Conservation (phyloP, 2,888 invertebrate genomes). For the Diogma glabrata region DNA sequence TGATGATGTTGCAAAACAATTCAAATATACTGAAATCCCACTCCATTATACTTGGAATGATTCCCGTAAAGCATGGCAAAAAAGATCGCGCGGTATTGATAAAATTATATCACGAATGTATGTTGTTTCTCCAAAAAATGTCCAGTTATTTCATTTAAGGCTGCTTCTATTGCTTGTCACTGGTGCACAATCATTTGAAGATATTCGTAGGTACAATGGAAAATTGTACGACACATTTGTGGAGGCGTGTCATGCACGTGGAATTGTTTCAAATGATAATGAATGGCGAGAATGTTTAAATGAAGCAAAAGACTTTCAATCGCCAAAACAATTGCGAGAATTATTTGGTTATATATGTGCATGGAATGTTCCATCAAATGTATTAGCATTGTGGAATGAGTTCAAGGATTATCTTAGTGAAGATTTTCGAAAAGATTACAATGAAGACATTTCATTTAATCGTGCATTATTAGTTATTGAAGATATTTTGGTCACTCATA, state of each 20-base stretch:
- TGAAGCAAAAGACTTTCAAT: constrained; percentile 8
- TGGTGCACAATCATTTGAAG: too few species aligned
- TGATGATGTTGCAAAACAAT: too few species aligned
- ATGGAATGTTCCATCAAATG: background rate
- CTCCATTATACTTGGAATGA: too few species aligned
- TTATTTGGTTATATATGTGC: constrained; percentile 10
- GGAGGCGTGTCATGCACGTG: background rate
- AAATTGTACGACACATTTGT: too few species aligned
- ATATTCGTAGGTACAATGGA: too few species aligned
- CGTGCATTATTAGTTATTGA: constrained; percentile 13
- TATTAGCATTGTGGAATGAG: constrained; percentile 6
- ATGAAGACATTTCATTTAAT: constrained; percentile 12
- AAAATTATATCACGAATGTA: too few species aligned
- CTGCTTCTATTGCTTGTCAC: too few species aligned
- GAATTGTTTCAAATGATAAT: constrained; percentile 14
- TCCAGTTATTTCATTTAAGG: too few species aligned
- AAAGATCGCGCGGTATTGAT: too few species aligned
- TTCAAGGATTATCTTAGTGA: background rate
- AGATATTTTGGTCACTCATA: constrained; percentile 13
- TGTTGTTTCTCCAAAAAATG: too few species aligned
- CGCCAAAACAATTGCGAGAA: constrained; percentile 5
- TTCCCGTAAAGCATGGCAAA: too few species aligned
- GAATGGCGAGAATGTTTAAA: constrained; percentile 13
- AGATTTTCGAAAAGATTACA: constrained; percentile 5
- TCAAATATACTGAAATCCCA: too few species aligned